Percentiles rank a stretch among this genome's conserved stretches.
These are phyloP conservation scores for Piaya cayana DNA, from an alignment of 2,113 vertebrate species.

Conservation along the genomic window DNA sequence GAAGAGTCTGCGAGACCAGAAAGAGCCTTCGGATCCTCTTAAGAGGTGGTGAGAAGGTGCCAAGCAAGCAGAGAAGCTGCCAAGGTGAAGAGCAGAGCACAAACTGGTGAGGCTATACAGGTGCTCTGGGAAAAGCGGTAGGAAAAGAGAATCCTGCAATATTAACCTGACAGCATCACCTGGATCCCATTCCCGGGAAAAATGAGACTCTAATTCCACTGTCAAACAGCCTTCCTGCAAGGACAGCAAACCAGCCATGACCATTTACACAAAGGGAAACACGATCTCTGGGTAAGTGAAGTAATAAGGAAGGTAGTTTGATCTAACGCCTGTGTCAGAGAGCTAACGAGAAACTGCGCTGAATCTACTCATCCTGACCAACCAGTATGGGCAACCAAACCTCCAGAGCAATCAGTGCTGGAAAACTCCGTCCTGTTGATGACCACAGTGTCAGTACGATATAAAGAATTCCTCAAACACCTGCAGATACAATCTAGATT, in stretches of 20 bases:
- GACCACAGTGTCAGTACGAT: background rate
- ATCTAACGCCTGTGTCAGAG: background rate
- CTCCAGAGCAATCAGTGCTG: background rate
- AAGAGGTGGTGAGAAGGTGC: fast-evolving
- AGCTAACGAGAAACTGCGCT: background rate
- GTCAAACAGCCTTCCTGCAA: background rate
- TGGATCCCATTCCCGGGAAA: background rate
- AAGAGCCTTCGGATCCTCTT: background rate
- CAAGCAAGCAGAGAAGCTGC: background rate
- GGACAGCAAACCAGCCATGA: background rate
- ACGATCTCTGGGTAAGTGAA: background rate
- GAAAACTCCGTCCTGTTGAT: background rate
- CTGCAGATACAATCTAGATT: background rate
- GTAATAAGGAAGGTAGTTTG: background rate
- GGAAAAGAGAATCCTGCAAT: background rate
- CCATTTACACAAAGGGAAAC: background rate
- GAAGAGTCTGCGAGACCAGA: background rate
- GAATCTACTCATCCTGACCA: background rate
- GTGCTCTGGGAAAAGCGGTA: background rate
- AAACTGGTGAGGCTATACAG: background rate
- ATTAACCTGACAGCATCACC: background rate
- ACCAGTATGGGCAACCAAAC: background rate
- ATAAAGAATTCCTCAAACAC: background rate
- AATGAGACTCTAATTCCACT: background rate
- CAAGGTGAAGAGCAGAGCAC: background rate